Evolutionary conservation across 2,888 invertebrate species (phyloP).

Genomic region (Cataglyphis altisquamis): DNA sequence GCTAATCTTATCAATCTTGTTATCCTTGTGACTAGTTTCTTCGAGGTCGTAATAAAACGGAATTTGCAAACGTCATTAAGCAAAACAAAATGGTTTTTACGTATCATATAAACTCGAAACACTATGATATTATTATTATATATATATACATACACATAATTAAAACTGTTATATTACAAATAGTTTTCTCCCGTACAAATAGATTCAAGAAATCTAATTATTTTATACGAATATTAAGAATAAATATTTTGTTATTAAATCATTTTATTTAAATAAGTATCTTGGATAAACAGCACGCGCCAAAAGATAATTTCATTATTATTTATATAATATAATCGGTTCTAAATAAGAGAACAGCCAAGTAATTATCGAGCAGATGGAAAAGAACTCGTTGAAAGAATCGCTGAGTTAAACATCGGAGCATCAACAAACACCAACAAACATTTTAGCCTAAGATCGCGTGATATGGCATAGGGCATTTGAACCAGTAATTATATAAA

Average conservation of each 20-base stretch:
- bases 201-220: background rate
- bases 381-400: conserved; percentile 13
- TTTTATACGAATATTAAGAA: background rate
- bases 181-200: background rate
- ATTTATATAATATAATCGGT: background rate
- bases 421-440: conserved; percentile 29
- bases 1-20: conserved; percentile 18
- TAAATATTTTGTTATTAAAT: background rate
- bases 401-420: background rate
- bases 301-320: background rate
- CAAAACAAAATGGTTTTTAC: background rate
- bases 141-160: no score
- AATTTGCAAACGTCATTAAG: background rate
- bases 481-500: conserved; percentile 39
- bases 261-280: background rate
- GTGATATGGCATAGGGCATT: conserved; percentile 53
- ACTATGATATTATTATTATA: background rate
- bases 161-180: no score
- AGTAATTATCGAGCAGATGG: background rate
- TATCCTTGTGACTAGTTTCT: conserved; percentile 10
- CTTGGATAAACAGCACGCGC: background rate
- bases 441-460: conserved; percentile 40
- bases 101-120: background rate
- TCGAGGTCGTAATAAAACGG: conserved; percentile 15
- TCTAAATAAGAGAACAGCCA: background rate